phyloP scores from a whole-genome alignment of 2,888 invertebrate genomes.

The Mycogona germanica region DNA sequence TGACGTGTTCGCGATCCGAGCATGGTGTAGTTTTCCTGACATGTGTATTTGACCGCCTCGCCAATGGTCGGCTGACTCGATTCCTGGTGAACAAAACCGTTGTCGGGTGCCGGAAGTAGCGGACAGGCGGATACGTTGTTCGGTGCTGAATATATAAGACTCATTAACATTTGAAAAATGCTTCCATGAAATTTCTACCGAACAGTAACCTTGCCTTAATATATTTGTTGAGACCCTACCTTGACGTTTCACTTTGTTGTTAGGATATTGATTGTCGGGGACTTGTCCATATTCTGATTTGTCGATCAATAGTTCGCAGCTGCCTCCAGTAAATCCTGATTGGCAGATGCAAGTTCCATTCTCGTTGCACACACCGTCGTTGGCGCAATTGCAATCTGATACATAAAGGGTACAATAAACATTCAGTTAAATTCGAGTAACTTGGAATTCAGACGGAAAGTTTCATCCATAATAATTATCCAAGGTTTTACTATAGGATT shows the following conservation, averaged over 20 bases:
- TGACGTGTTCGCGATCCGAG: constrained; percentile 1
- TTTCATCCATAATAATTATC: too few relatives aligned
- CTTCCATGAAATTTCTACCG: neutral
- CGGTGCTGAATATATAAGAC: neutral
- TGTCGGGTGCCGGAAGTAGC: neutral
- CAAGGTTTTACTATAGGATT: too few relatives aligned
- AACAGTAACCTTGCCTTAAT: too few relatives aligned
- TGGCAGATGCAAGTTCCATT: constrained; percentile 3
- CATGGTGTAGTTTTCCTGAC: constrained; percentile 4
- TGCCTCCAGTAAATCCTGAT: neutral
- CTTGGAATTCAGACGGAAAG: too few relatives aligned
- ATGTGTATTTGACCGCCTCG: neutral
- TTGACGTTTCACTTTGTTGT: too few relatives aligned
- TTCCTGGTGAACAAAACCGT: constrained; percentile 2
- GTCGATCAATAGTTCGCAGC: neutral
- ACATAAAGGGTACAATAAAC: too few relatives aligned
- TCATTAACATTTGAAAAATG: neutral
- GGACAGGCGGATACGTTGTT: neutral
- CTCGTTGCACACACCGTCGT: neutral
- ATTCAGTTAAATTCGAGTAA: too few relatives aligned
- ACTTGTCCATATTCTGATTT: too few relatives aligned
- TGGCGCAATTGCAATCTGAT: neutral
- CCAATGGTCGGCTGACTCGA: neutral
- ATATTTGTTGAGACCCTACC: neutral
- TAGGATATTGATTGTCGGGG: too few relatives aligned